These are phyloP conservation scores for Silurus glanis DNA, from an alignment of 2,113 vertebrate species.

Conservation along the genomic window DNA sequence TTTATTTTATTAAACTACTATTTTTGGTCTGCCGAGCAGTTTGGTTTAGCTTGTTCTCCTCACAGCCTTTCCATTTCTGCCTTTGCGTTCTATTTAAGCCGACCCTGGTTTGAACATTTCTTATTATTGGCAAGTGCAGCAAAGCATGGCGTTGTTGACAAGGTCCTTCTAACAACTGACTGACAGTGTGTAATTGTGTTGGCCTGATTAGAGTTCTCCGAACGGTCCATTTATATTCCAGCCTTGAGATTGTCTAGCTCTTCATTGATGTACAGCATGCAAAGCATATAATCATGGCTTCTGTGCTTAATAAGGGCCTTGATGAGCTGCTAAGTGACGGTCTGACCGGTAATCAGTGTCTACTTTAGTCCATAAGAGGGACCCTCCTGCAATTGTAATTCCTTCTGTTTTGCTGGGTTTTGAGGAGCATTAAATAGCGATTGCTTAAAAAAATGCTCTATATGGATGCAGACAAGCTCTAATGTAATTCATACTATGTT, in stretches of 20 bases:
- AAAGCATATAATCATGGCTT: constrained; percentile 66
- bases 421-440: neutral
- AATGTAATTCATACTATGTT: neutral
- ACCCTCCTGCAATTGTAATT: constrained; percentile 31
- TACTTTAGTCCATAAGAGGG: constrained; percentile 59
- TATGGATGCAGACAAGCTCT: neutral
- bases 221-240: constrained; percentile 50
- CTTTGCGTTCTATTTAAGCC: constrained; percentile 4
- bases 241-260: constrained; percentile 51
- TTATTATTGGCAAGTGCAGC: constrained; percentile 49
- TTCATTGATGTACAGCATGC: constrained; percentile 46
- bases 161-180: constrained; percentile 55
- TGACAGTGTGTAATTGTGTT: constrained; percentile 58
- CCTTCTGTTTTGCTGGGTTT: neutral
- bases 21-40: neutral
- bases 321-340: constrained; percentile 65
- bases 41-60: neutral
- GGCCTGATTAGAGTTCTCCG: constrained; percentile 51
- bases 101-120: constrained; percentile 19
- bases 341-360: constrained; percentile 68
- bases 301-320: constrained; percentile 70
- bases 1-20: neutral
- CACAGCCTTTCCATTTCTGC: constrained; percentile 13
- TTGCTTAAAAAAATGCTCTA: neutral
- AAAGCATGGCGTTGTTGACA: constrained; percentile 56